Conservation (phyloP, 2,113 vertebrate species). For the Pollimyrus isidori region DNA sequence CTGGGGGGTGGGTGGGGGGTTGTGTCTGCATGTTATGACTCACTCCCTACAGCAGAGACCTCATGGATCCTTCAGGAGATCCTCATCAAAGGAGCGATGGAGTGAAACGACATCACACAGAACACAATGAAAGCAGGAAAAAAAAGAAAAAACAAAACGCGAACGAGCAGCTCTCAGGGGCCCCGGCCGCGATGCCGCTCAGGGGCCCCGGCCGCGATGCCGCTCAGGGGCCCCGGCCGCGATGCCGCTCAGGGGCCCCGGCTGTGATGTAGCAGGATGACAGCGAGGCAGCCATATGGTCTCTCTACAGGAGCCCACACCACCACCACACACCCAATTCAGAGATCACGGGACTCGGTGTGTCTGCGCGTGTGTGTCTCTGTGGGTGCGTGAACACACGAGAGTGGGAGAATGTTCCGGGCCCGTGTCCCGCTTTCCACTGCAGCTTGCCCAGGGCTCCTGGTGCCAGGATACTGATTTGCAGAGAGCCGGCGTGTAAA, state of each 20-base stretch:
- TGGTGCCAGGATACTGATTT: neutral
- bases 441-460: neutral
- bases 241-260: neutral
- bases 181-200: neutral
- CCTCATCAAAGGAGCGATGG: neutral
- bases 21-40: neutral
- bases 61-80: neutral
- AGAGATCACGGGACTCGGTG: neutral
- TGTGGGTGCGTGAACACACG: neutral
- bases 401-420: neutral
- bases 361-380: neutral
- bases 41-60: neutral
- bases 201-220: neutral
- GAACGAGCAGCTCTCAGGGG: neutral
- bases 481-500: neutral
- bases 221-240: neutral
- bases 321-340: neutral
- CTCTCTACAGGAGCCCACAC: conserved; percentile 7
- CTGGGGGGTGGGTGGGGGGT: neutral
- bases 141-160: neutral
- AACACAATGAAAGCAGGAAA: neutral
- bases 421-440: too few relatives aligned
- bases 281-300: neutral
- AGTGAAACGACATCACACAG: neutral
- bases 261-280: neutral